These are phyloP conservation scores for Noctilio leporinus DNA, from an alignment of 2,113 vertebrate genomes.

Conservation along the genomic window DNA sequence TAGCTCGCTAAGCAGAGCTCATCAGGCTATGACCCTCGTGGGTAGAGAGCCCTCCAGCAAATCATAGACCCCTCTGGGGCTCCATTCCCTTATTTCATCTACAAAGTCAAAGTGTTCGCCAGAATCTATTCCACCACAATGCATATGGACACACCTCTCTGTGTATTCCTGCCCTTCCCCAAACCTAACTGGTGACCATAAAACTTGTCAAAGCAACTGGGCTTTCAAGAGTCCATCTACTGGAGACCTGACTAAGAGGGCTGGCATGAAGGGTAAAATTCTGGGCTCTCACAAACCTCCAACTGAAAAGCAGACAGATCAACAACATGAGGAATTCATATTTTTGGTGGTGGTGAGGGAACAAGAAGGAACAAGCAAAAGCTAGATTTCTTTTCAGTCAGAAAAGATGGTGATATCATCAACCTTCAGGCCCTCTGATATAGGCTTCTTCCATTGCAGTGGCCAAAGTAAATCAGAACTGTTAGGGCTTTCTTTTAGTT, in stretches of 20 bases:
- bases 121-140: neutral
- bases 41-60: neutral
- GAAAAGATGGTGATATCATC: neutral
- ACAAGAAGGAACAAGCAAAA: neutral
- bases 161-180: neutral
- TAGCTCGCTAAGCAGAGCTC: neutral
- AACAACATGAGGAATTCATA: neutral
- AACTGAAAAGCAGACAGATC: neutral
- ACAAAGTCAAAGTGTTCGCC: neutral
- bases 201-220: neutral
- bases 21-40: neutral
- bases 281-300: neutral
- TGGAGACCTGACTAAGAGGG: neutral
- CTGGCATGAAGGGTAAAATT: neutral
- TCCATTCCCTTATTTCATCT: neutral
- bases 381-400: neutral
- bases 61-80: neutral
- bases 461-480: neutral
- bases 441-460: neutral
- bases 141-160: accelerated
- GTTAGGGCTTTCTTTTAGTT: neutral
- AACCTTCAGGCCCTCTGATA: neutral
- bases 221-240: neutral
- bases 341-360: neutral
- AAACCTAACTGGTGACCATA: neutral